Evolutionary conservation across 2,888 invertebrate species (phyloP).

Genomic region (Caenorhabditis virilis): DNA sequence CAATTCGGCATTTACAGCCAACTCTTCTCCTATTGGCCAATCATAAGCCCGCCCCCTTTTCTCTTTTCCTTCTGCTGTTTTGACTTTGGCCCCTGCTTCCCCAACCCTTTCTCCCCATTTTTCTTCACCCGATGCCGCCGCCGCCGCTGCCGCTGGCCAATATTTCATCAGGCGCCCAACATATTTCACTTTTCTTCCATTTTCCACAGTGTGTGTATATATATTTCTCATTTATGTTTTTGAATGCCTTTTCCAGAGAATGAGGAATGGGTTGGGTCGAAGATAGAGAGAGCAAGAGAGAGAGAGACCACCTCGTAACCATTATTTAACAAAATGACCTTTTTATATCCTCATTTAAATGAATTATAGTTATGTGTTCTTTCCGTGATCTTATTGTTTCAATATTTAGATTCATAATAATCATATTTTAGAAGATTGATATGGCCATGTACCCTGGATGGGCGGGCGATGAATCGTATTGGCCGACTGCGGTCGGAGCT

Average conservation of each 20-base stretch:
- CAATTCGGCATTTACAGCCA: background rate
- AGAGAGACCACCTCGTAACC: no score
- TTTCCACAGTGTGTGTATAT: no score
- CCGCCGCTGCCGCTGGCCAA: slow-evolving; percentile 5
- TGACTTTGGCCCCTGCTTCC: background rate
- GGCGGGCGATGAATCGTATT: slow-evolving; percentile 43
- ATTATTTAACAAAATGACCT: no score
- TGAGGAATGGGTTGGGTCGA: no score
- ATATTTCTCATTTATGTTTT: no score
- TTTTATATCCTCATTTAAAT: background rate
- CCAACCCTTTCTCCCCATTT: slow-evolving; percentile 4
- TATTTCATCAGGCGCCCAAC: slow-evolving; percentile 31
- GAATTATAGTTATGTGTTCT: background rate
- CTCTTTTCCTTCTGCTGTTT: background rate
- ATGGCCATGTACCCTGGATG: slow-evolving; percentile 46
- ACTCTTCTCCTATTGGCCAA: slow-evolving; percentile 12
- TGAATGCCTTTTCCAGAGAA: no score
- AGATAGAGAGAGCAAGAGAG: no score
- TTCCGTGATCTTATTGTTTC: background rate
- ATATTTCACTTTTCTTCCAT: background rate
- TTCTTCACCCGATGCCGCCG: background rate
- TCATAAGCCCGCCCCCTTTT: slow-evolving; percentile 12
- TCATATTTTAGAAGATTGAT: background rate
- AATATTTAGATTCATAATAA: background rate
- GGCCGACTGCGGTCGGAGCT: slow-evolving; percentile 16